These are phyloP conservation scores for Halichondria panicea DNA, from an alignment of 37 sponge, comb jelly and placozoan genomes.

Conservation along the genomic window DNA sequence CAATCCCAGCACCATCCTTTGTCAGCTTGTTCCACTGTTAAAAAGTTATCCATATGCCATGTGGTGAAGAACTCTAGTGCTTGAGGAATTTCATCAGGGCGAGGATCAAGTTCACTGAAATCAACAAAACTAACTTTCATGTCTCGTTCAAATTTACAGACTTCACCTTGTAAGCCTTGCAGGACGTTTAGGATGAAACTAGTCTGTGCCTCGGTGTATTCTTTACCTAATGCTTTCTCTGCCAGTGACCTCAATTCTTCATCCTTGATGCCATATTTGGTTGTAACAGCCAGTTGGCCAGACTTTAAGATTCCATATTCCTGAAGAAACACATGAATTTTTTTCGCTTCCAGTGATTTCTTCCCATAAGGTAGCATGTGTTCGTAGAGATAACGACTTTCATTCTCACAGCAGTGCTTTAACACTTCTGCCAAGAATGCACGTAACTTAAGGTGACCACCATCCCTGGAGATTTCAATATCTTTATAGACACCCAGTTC, in stretches of 20 bases:
- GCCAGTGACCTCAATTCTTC: neutral
- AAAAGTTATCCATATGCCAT: slow-evolving; percentile 1
- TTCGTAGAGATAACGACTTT: slow-evolving; percentile 5
- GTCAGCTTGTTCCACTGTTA: neutral
- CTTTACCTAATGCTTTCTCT: neutral
- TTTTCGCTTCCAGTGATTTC: neutral
- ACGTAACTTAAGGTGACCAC: neutral
- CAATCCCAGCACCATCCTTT: slow-evolving; percentile 8
- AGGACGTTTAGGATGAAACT: neutral
- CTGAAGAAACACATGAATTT: neutral
- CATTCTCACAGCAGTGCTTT: neutral
- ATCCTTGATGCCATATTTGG: neutral
- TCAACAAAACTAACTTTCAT: neutral
- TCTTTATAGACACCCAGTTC: neutral
- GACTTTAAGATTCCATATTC: slow-evolving; percentile 9
- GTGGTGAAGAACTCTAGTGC: neutral
- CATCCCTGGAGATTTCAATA: neutral
- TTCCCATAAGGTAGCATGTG: slow-evolving; percentile 1
- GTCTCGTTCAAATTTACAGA: neutral
- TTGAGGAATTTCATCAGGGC: neutral
- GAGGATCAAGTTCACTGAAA: neutral
- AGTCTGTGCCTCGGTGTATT: neutral
- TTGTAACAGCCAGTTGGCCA: neutral
- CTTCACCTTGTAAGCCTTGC: slow-evolving; percentile 1
- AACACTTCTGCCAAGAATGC: neutral